phyloP scores from a whole-genome alignment of 2,888 invertebrate species.

The Cantharis flavilabris region DNA sequence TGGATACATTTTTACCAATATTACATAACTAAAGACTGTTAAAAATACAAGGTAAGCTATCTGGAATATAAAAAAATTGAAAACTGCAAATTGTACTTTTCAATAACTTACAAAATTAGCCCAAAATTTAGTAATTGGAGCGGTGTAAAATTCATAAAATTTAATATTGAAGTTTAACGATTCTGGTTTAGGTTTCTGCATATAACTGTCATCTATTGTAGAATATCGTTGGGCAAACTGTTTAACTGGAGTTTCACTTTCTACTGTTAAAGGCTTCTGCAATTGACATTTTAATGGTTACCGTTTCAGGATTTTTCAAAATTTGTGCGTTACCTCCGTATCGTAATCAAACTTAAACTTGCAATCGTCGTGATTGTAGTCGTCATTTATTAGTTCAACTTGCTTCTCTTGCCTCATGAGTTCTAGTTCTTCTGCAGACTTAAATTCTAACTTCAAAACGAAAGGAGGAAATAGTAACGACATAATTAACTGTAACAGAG shows the following conservation, averaged over 20 bases:
- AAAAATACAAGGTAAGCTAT: slow-evolving; percentile 93
- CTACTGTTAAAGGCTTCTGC: slow-evolving; percentile 71
- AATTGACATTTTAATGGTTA: slow-evolving; percentile 60
- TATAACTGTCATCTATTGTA: slow-evolving; percentile 43
- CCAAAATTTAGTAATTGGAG: slow-evolving; percentile 99
- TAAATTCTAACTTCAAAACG: slow-evolving; percentile 90
- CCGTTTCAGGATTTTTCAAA: not conserved
- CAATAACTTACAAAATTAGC: slow-evolving; percentile 85
- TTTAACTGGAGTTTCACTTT: slow-evolving; percentile 77
- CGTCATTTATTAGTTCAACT: slow-evolving; percentile 81
- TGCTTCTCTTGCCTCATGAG: slow-evolving; percentile 98
- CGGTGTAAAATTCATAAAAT: slow-evolving; percentile 97
- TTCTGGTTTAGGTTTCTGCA: slow-evolving; percentile 49
- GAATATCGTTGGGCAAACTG: slow-evolving; percentile 58
- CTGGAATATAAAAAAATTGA: slow-evolving; percentile 60
- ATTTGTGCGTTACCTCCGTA: slow-evolving; percentile 71
- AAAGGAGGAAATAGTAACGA: slow-evolving; percentile 87
- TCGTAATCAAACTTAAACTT: slow-evolving; percentile 72
- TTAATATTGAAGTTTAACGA: slow-evolving; percentile 85
- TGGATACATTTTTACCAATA: slow-evolving; percentile 81
- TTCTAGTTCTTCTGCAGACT: slow-evolving; percentile 95
- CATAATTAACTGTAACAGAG: slow-evolving; percentile 68
- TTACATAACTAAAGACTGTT: slow-evolving; percentile 87
- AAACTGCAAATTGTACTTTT: not conserved
- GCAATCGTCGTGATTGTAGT: slow-evolving; percentile 70